phyloP scores from a whole-genome alignment of 1,140 invertebrate genomes.

The Ostrea denselamellosa region DNA sequence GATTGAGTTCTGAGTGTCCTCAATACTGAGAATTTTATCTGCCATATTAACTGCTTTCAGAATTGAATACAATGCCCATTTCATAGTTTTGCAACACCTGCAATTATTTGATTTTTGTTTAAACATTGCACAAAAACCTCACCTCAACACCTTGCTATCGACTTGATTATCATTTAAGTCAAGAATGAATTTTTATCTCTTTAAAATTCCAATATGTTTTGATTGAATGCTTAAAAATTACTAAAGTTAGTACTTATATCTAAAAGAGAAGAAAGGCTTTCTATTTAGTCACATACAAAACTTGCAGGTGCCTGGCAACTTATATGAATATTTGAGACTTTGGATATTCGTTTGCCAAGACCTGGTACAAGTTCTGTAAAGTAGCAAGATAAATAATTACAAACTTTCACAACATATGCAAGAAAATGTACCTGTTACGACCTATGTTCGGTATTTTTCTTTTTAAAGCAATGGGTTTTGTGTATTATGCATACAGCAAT shows the following conservation, averaged over 20 bases:
- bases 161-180: background rate
- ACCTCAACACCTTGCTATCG: background rate
- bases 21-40: background rate
- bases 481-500: no score
- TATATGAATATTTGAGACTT: background rate
- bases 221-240: background rate
- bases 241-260: background rate
- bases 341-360: background rate
- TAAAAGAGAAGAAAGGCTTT: background rate
- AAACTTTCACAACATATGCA: no score
- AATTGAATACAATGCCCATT: background rate
- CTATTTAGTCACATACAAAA: background rate
- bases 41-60: background rate
- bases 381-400: no score
- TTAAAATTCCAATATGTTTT: background rate
- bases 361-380: no score
- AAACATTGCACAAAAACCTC: background rate
- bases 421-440: no score
- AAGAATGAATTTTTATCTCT: background rate
- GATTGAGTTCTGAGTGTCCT: background rate
- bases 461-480: no score
- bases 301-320: background rate
- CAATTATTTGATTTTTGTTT: background rate
- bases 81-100: background rate
- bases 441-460: no score